Percentiles rank a stretch among this genome's conserved stretches.
These are phyloP conservation scores for Heliconius nattereri DNA, from an alignment of 1,140 invertebrate genomes.

Conservation along the genomic window DNA sequence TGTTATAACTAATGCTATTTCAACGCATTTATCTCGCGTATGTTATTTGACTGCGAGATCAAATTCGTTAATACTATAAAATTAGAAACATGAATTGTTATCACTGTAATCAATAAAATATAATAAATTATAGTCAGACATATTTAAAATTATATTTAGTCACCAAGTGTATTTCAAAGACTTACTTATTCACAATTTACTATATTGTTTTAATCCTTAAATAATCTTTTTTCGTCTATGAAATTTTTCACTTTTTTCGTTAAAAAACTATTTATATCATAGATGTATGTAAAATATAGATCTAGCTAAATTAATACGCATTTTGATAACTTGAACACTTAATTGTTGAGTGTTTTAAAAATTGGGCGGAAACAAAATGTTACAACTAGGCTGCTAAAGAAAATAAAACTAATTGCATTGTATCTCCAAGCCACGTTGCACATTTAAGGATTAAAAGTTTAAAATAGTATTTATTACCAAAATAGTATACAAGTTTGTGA, in stretches of 20 bases:
- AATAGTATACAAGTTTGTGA: neutral
- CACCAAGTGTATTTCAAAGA: no score
- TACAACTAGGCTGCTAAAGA: no score
- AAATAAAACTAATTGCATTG: no score
- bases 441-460: neutral
- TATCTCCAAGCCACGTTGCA: neutral
- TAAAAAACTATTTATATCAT: neutral
- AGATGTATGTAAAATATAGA: no score
- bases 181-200: no score
- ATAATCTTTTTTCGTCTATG: no score
- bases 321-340: no score
- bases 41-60: neutral
- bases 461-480: neutral
- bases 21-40: neutral
- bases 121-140: neutral
- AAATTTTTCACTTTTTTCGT: no score
- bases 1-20: neutral
- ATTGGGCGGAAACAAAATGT: no score
- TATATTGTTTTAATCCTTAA: no score
- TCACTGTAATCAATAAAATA: slow-evolving; percentile 2
- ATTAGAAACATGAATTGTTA: neutral
- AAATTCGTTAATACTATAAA: neutral
- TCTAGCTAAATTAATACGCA: no score
- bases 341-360: no score
- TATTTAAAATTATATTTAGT: neutral